Evolutionary conservation across 2,797 vertebrate species (phyloP), one percentile per base, ranked within the genome.

Genomic region (Numenius phaeopus): DNA sequence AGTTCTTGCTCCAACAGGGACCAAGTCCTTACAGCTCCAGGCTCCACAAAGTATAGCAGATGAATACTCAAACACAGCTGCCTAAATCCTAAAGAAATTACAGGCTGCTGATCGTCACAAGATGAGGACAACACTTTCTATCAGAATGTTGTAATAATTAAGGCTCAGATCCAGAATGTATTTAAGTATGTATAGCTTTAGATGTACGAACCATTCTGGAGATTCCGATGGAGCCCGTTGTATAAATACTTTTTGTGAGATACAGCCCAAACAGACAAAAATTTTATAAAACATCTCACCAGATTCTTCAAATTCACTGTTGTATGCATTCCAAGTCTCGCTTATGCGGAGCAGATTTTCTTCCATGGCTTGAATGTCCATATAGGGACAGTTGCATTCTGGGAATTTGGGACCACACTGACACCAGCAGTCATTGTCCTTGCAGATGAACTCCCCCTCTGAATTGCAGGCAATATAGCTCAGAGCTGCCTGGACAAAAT

Each of bases 361-460:
- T 95, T 99, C 99, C 99, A 99, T 99, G 94, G 99, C 99, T 97
- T 99, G 99, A 47, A 99, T 99, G 96, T 99, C 99, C 99, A 99
- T 99, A 93, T 99, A 99, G 20, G 99, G 99, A 73, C 99, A 99
- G 97, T 99, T 99, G 97, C 99, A 99, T 94, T 99, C 99, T 4
- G 99, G 99, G 83, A 99, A 99, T 94, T 97, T 99, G 89, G 98
- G 96, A 46, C 98, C 98, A 85, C 99, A 99, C 77, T 98, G 98
- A 96, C 99, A 99, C 99, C 99, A 99, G 98, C 99, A 99, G 97
- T 99, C 99, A 83, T 98, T 99, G 88, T 99, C 98, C 93, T 98
- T 99, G 98, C 99, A 99, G 97, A 99, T 98, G 94, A 99, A 99
- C 17, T 99, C 99, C 9, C 99, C 99, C 83, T 99, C 99, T 18